These are phyloP conservation scores for Apis florea DNA, from an alignment of 1,140 invertebrate genomes.

Conservation along the genomic window DNA sequence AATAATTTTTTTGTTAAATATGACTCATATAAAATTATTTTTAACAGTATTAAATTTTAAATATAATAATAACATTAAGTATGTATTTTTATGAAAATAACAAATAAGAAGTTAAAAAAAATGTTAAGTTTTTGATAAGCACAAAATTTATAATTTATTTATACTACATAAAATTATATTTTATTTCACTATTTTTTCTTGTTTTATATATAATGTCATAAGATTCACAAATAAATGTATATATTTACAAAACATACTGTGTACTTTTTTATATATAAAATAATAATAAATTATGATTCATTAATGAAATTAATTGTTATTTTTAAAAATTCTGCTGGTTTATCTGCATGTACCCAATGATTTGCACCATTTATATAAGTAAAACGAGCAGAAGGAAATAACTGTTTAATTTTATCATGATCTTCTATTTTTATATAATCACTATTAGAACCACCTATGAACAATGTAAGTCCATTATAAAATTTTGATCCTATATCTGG, in stretches of 20 bases:
- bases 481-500: constrained; percentile 79
- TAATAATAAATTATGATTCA: constrained; percentile 27
- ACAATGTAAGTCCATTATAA: constrained; percentile 87
- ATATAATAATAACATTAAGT: constrained; percentile 5
- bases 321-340: constrained; percentile 90
- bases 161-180: constrained; percentile 36
- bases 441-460: constrained; percentile 90
- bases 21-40: constrained; percentile 35
- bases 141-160: constrained; percentile 45
- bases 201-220: constrained; percentile 48
- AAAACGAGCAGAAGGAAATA: constrained; percentile 90
- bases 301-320: constrained; percentile 77
- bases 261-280: constrained; percentile 37
- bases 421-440: constrained; percentile 88
- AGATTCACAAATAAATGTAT: constrained; percentile 62
- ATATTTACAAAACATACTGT: constrained; percentile 59
- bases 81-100: constrained; percentile 12
- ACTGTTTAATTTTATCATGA: constrained; percentile 84
- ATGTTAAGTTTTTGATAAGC: constrained; percentile 31
- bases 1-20: constrained; percentile 4
- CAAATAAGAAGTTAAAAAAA: constrained; percentile 19
- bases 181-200: constrained; percentile 48
- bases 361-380: constrained; percentile 89
- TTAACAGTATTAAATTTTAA: background rate
- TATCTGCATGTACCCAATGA: constrained; percentile 96